Evolutionary conservation across 2,113 vertebrate species (phyloP).

Genomic region (Callocephalon fimbriatum): DNA sequence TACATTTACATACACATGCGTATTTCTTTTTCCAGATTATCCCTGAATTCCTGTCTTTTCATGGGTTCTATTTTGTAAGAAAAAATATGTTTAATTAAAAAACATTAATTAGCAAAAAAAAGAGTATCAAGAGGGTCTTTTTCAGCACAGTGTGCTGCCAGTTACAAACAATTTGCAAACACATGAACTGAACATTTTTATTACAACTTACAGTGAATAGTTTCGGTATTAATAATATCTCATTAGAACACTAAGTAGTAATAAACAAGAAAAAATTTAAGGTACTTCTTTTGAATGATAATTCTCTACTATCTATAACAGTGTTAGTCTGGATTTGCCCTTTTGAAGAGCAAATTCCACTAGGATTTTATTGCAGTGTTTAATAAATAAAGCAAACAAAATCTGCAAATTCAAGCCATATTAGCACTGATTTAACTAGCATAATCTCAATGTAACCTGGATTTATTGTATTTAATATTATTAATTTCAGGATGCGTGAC

Average conservation of each 20-base stretch:
- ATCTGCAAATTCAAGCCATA: not conserved
- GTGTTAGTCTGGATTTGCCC: not conserved
- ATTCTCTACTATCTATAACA: not conserved
- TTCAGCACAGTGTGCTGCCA: not conserved
- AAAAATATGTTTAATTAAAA: not conserved
- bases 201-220: not conserved
- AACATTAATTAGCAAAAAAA: not conserved
- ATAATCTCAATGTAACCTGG: not conserved
- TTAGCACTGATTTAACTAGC: not conserved
- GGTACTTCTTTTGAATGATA: not conserved
- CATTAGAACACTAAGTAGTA: conserved; percentile 15
- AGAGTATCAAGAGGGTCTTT: not conserved
- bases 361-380: not conserved
- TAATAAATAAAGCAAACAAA: conserved; percentile 33
- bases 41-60: not conserved
- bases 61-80: not conserved
- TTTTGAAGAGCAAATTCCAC: conserved; percentile 28
- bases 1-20: not conserved
- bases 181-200: not conserved
- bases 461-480: not conserved
- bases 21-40: not conserved
- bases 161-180: not conserved
- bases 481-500: not conserved
- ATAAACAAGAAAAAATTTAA: not conserved
- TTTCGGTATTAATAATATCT: not conserved